These are phyloP conservation scores for Machaerirhynchus nigripectus DNA, from an alignment of 2,113 vertebrate species.

Conservation along the genomic window DNA sequence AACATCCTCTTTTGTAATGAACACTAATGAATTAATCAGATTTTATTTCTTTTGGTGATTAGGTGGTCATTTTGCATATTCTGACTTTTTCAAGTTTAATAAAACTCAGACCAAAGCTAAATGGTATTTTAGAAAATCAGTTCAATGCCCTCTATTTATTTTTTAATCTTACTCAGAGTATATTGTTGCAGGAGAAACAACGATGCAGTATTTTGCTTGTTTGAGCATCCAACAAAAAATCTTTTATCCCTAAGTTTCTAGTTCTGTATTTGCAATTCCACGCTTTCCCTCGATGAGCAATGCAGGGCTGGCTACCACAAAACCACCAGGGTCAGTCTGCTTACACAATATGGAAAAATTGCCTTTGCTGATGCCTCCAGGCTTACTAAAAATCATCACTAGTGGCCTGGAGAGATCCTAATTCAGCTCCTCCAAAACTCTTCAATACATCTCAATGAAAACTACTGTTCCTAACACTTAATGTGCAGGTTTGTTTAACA, in stretches of 20 bases:
- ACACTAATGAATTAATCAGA: not conserved
- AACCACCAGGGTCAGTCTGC: not conserved
- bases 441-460: not conserved
- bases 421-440: not conserved
- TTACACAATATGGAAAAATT: not conserved
- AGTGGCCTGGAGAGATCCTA: not conserved
- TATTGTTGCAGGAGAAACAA: not conserved
- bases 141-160: not conserved
- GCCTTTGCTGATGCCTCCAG: not conserved
- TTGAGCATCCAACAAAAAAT: not conserved
- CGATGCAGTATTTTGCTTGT: not conserved
- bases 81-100: not conserved
- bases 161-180: not conserved
- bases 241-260: not conserved
- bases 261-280: not conserved
- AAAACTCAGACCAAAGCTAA: not conserved
- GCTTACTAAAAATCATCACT: not conserved
- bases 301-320: not conserved
- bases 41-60: not conserved
- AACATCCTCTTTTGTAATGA: not conserved
- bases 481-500: not conserved
- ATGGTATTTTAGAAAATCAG: not conserved
- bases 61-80: not conserved
- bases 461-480: not conserved
- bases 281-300: not conserved